phyloP scores from a whole-genome alignment of 1,140 invertebrate genomes.

The Cydia amplana region DNA sequence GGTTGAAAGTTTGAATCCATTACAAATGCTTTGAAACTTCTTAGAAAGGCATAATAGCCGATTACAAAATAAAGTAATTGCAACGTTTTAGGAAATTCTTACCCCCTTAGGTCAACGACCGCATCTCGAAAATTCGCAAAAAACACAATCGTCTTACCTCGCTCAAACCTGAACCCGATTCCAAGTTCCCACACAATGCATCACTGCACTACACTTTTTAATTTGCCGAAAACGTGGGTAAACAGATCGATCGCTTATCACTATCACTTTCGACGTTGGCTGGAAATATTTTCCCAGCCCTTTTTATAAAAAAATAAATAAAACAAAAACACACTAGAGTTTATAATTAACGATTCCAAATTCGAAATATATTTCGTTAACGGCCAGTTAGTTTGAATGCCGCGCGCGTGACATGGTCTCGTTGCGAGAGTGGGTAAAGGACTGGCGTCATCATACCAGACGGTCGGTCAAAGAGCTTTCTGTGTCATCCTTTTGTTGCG shows the following conservation, averaged over 20 bases:
- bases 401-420: slow-evolving; percentile 50
- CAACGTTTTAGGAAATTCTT: too few species aligned
- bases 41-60: too few species aligned
- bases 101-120: slow-evolving; percentile 56
- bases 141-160: slow-evolving; percentile 57
- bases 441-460: slow-evolving; percentile 52
- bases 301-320: slow-evolving; percentile 32
- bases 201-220: slow-evolving; percentile 56
- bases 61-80: too few species aligned
- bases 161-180: slow-evolving; percentile 63
- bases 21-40: too few species aligned
- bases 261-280: slow-evolving; percentile 46
- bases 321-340: slow-evolving; percentile 33
- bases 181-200: slow-evolving; percentile 59
- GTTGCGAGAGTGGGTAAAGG: slow-evolving; percentile 55
- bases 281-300: slow-evolving; percentile 34
- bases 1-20: too few species aligned
- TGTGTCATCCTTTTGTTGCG: slow-evolving; percentile 55
- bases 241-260: slow-evolving; percentile 45
- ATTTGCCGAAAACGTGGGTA: slow-evolving; percentile 43
- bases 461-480: slow-evolving; percentile 63
- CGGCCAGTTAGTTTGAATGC: slow-evolving; percentile 40
- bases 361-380: slow-evolving; percentile 48
- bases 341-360: slow-evolving; percentile 34
- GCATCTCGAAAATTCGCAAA: slow-evolving; percentile 47